Percentiles rank a stretch among this genome's conserved stretches.
phyloP scores from a whole-genome alignment of 2,113 vertebrate species.

The Corythaeola cristata region DNA sequence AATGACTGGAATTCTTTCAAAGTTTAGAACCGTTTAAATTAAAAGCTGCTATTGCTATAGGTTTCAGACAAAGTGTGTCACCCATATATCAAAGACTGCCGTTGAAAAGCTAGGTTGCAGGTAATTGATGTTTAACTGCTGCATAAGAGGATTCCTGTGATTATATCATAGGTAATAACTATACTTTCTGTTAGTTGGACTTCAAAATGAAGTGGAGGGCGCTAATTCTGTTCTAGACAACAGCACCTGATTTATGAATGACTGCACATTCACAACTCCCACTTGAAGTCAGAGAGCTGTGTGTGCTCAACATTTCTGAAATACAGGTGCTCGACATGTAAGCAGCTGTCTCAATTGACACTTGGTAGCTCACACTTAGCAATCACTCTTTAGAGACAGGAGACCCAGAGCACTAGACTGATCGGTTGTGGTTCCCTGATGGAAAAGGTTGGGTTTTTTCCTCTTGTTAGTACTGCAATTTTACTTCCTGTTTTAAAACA shows the following conservation, averaged over 20 bases:
- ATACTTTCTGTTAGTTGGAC: background rate
- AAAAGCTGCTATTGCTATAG: background rate
- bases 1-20: background rate
- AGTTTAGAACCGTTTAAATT: background rate
- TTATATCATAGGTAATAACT: background rate
- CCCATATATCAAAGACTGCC: background rate
- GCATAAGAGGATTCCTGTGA: constrained; percentile 11
- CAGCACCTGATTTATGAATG: constrained; percentile 31
- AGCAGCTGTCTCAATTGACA: constrained; percentile 13
- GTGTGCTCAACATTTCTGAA: background rate
- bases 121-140: constrained; percentile 14
- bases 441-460: background rate
- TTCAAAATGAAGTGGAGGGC: background rate
- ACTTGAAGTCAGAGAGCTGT: background rate
- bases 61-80: background rate
- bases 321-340: background rate
- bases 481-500: background rate
- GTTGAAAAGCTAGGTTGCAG: constrained; percentile 10
- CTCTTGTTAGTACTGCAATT: rapidly evolving
- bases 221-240: background rate
- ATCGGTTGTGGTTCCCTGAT: background rate
- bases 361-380: background rate
- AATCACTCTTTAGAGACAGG: background rate
- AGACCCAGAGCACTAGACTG: background rate
- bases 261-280: background rate